These are phyloP conservation scores for Motacilla alba DNA, from an alignment of 2,113 vertebrate species.

Conservation along the genomic window DNA sequence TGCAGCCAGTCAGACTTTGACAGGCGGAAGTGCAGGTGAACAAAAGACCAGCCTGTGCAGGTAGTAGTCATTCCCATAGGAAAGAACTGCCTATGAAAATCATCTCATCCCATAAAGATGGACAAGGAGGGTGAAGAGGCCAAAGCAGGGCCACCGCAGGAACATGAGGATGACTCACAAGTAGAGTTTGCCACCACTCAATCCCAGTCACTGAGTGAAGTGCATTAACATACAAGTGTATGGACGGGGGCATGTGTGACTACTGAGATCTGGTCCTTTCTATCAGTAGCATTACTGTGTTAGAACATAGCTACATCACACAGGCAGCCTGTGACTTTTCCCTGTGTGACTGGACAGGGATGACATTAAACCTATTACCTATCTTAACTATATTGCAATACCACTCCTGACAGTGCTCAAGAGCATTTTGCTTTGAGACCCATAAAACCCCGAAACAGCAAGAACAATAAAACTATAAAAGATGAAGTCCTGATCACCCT, in stretches of 20 bases:
- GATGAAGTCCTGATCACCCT: background rate
- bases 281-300: background rate
- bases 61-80: rapidly evolving
- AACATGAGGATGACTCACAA: background rate
- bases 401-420: background rate
- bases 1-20: background rate
- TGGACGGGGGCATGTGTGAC: background rate
- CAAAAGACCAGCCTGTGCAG: background rate
- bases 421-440: background rate
- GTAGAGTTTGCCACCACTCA: background rate
- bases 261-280: background rate
- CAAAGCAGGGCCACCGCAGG: background rate
- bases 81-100: background rate
- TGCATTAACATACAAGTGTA: background rate
- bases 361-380: background rate
- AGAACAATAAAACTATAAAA: background rate
- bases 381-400: background rate
- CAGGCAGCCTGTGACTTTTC: background rate
- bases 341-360: background rate
- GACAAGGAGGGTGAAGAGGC: background rate
- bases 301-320: background rate
- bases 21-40: background rate
- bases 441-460: background rate
- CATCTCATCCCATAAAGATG: background rate
- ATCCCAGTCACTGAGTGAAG: background rate